A percentile compares a stretch with the other conserved stretches of the same genome.
These are phyloP conservation scores for Aurelia aurita DNA, from an alignment of 30 jellyfish, hydroid and myxozoan genomes.

Conservation along the genomic window DNA sequence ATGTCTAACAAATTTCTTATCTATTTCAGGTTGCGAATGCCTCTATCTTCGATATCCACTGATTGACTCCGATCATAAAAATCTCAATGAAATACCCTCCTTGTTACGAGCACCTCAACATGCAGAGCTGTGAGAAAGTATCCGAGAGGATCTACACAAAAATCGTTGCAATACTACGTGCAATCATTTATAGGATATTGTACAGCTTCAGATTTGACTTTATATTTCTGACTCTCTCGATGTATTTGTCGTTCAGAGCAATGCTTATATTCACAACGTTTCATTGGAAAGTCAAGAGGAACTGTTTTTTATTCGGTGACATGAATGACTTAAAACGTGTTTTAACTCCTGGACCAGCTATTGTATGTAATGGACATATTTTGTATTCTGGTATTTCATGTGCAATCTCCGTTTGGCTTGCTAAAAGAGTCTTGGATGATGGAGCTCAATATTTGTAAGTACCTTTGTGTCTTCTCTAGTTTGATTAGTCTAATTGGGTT, in stretches of 20 bases:
- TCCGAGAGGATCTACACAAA: background rate
- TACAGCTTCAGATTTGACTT: conserved; percentile 44
- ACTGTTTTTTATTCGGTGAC: conserved; percentile 58
- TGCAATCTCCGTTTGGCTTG: conserved; percentile 30
- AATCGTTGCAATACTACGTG: conserved; percentile 9
- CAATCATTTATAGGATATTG: conserved; percentile 10
- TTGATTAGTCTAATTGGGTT: too few relatives aligned
- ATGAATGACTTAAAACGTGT: conserved; percentile 48
- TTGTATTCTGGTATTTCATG: conserved; percentile 29
- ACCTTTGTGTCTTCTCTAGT: background rate
- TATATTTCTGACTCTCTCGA: conserved; percentile 37
- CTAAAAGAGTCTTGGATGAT: conserved; percentile 40
- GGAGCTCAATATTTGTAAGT: conserved; percentile 53
- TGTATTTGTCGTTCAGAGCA: conserved; percentile 37
- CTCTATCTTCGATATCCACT: too few relatives aligned
- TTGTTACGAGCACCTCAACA: conserved; percentile 5
- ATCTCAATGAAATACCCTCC: conserved; percentile 25
- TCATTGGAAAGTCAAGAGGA: conserved; percentile 51
- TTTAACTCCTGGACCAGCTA: conserved; percentile 66
- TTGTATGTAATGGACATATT: conserved; percentile 51
- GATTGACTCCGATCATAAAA: background rate
- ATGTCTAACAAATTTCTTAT: too few relatives aligned
- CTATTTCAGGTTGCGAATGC: too few relatives aligned
- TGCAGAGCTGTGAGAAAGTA: conserved; percentile 17
- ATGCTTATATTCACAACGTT: conserved; percentile 31